phyloP scores from a whole-genome alignment of 2,797 vertebrate genomes.

The Tapera naevia region DNA sequence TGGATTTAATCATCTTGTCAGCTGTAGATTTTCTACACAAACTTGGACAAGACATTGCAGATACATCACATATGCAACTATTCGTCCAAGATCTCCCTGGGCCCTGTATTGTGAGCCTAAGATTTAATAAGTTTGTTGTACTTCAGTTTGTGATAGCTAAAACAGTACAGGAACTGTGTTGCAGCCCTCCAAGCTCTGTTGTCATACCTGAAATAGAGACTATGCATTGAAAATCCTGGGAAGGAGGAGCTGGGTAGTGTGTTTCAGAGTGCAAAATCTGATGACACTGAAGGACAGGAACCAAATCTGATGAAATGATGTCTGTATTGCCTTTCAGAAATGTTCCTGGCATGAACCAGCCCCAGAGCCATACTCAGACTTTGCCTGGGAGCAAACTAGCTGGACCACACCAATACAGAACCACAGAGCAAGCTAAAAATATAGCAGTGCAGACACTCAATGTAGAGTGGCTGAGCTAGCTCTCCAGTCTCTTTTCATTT shows the following conservation, averaged over 20 bases:
- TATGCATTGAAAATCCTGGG: background rate
- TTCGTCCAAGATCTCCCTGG: background rate
- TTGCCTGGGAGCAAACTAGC: background rate
- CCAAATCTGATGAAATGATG: background rate
- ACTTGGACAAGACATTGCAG: background rate
- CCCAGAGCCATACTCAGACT: background rate
- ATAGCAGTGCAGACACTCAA: fast-evolving
- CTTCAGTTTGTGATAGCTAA: background rate
- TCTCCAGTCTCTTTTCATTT: background rate
- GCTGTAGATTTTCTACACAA: background rate
- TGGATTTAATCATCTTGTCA: background rate
- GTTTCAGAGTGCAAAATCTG: background rate
- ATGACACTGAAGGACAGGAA: background rate
- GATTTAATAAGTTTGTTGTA: background rate
- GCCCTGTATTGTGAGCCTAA: background rate
- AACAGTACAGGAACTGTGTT: background rate
- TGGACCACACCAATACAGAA: background rate
- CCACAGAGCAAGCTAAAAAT: background rate
- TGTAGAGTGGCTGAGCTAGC: background rate
- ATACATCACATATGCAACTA: background rate
- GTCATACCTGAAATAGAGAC: background rate
- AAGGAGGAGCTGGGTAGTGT: fast-evolving
- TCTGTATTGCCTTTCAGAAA: background rate
- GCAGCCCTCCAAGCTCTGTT: background rate
- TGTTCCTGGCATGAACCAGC: background rate